Base-by-base conservation (phyloP, 2,888 invertebrate species). In the Euphydryas editha region DNA sequence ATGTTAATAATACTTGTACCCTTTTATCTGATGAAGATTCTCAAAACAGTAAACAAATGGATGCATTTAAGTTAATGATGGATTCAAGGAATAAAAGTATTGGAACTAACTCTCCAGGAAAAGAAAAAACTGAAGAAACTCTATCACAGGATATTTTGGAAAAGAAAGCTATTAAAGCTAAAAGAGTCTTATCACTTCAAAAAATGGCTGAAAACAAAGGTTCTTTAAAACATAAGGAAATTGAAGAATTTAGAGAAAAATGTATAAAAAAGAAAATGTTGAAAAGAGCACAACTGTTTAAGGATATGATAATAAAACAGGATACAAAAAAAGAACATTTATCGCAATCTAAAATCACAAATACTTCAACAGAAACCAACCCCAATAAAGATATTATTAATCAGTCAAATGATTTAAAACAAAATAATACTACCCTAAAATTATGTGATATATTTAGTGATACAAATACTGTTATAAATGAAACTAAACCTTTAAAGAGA, bases 41-140 rank as follows among this genome's bases (percentile, higher is more conserved):
- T 59, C 77, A 83, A 67, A 82, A 82, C 24, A 86, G 80, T 69
- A 87, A 84, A 69, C 82, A 87, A 71, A 87, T 82, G 62, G 85
- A 95, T 92, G 95, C 94, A 42, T 95, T 95, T 81, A 89, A 94
- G 76, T 79, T 95, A 37, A 89, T 95, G 88, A 95, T 95, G 95
- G 94, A 94, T 72, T 94, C 94, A 18, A 90, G 95, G 71, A 94
- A 94, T 78, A 95, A 94, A 79, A 90, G 91, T 57, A 93, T 95
- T 69, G 95, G 95, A 2, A 83, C 85, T 21, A 95, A 95, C 84
- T 94, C 94, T 24, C 93, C 94, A 10, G 95, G 95, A 0, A 94
- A 94, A 84, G 93, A 93, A 56, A 84, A 80, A 75, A 72, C 71
- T 59, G 81, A 82, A 56, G 79, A 81, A 67, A 72, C 73, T 63